Percentiles rank a stretch among this genome's conserved stretches.
phyloP scores from a whole-genome alignment of 2,797 vertebrate genomes.

The Coendou prehensilis region DNA sequence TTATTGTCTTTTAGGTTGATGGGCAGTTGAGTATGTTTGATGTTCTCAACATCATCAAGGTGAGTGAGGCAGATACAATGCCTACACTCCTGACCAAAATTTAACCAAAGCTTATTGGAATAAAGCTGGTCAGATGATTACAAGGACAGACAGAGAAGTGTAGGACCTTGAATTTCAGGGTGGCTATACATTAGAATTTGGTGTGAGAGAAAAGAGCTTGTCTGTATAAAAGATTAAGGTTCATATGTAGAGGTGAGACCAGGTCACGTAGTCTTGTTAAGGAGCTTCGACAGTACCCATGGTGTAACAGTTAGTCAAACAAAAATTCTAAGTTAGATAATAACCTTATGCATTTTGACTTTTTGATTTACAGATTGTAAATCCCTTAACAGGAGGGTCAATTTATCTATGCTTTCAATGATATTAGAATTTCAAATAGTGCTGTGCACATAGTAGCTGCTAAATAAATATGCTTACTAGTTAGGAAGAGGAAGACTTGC shows the following conservation, averaged over 20 bases:
- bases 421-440: background rate
- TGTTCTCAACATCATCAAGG: background rate
- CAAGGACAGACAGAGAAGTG: background rate
- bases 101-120: background rate
- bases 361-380: background rate
- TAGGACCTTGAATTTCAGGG: background rate
- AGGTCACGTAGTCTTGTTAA: background rate
- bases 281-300: background rate
- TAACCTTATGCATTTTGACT: background rate
- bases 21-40: background rate
- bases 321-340: background rate
- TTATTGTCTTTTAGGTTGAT: background rate
- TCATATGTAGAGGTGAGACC: slow-evolving; percentile 5
- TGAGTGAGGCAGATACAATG: background rate
- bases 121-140: background rate
- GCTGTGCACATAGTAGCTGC: background rate
- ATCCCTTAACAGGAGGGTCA: background rate
- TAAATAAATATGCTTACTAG: background rate
- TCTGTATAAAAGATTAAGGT: background rate
- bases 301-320: background rate
- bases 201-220: background rate
- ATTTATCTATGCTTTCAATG: background rate
- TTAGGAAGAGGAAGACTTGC: background rate
- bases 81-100: background rate
- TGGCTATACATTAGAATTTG: background rate